Evolutionary conservation across 1,140 invertebrate species (phyloP), one percentile per base, ranked within the genome.

Genomic region (Drosophila pseudoobscura): DNA sequence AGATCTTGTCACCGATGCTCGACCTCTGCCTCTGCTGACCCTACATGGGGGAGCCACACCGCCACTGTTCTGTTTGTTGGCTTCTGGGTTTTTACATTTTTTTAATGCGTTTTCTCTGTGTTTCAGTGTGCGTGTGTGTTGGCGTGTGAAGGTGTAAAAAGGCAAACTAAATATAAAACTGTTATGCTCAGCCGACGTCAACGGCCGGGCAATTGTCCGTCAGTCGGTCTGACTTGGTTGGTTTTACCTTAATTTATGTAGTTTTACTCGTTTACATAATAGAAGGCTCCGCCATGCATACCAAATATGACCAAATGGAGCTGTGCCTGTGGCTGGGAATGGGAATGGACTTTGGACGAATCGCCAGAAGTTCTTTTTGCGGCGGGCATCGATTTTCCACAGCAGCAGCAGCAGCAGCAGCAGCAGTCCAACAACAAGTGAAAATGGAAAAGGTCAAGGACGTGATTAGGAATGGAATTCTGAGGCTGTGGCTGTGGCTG

Each of bases 161-260:
- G 75, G 66, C 65, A 83, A 75, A 79, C 71, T 74, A 78, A 65
- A 65, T 79, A 76, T 80, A 88, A 88, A 88, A 88, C 84, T 76
- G 83, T 88, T 88, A 88, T 88, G 83, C 78, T 88, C 75, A 69
- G 84, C 83, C 78, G 79, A 83, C 82, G 65, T 73, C 75, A 78
- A 88, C 66, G 71, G 50, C 54, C 77, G 73, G 73, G 76, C 57
- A 43, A 31, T 71, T 47, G 26, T 35, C 26, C 52, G 54, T 13
- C 31, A 9, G 43, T 50, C 5, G 39, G 9, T 51, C 41, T 20
- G 20, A 29, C 35, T 31, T 59, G 43, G 51, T 63, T 41, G 73
- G 60, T 49, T 62, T 87, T 39, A 71, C 65, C 74, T 78, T 87
- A 87, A 78, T 80, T 85, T 71, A 85, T 70, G 79, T 58, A 69